phyloP scores from a whole-genome alignment of 2,888 invertebrate genomes.

The Epinotia ramella region DNA sequence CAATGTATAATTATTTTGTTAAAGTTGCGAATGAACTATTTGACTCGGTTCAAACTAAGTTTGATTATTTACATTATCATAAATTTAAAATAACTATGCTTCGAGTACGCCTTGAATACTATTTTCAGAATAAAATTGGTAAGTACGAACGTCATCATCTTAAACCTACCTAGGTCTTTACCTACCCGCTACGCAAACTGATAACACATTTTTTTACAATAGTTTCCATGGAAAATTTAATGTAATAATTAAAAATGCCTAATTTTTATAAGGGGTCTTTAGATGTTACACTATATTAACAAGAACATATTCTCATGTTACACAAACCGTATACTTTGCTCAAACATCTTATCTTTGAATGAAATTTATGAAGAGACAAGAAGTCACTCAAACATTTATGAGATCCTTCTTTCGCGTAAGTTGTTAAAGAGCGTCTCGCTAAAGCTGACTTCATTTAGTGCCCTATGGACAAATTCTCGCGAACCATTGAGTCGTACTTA shows the following conservation, averaged over 20 bases:
- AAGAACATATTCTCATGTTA: no score
- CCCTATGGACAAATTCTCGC: slow-evolving; percentile 22
- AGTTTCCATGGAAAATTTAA: no score
- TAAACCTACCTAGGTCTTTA: background rate
- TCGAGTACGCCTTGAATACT: background rate
- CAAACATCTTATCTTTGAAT: no score
- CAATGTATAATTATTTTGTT: background rate
- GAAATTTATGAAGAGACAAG: background rate
- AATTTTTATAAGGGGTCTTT: no score
- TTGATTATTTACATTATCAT: background rate
- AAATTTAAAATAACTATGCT: background rate
- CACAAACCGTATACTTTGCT: no score
- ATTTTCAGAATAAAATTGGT: background rate
- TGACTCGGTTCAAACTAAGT: background rate
- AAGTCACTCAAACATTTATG: background rate
- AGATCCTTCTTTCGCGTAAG: slow-evolving; percentile 3
- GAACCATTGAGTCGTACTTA: slow-evolving; percentile 41
- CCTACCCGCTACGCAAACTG: no score
- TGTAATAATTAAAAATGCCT: no score
- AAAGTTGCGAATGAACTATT: slow-evolving; percentile 1
- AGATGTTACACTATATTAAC: no score
- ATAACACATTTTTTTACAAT: no score
- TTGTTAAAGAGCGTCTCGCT: slow-evolving; percentile 1
- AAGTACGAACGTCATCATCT: background rate
- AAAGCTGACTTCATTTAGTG: background rate